These are phyloP conservation scores for Archilochus colubris DNA, from an alignment of 2,113 vertebrate species.

Conservation along the genomic window DNA sequence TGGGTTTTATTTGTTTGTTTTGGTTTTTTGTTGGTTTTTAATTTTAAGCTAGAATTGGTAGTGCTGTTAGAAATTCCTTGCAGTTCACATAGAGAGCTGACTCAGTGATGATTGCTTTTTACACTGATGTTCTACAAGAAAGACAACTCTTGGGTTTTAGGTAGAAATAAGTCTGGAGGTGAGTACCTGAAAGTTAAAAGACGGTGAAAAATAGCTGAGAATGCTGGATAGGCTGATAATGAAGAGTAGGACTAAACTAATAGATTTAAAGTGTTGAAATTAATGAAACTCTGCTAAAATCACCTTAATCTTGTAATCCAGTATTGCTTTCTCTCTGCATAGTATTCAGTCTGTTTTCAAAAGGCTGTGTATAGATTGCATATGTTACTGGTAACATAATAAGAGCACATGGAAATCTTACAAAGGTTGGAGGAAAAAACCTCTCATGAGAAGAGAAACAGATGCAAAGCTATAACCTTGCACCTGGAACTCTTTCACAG, in stretches of 20 bases:
- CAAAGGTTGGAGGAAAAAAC: not conserved
- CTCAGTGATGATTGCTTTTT: not conserved
- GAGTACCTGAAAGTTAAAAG: not conserved
- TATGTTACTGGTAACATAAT: conserved; percentile 30
- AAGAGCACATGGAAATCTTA: conserved; percentile 38
- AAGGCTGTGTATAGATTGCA: not conserved
- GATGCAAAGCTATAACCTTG: conserved; percentile 62
- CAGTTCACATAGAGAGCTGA: not conserved
- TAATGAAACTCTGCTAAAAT: conserved; percentile 12
- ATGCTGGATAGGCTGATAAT: not conserved
- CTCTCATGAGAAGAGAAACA: conserved; percentile 58
- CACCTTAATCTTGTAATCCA: not conserved
- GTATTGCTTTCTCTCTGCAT: not conserved
- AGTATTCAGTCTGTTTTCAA: not conserved
- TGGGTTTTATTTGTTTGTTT: no score
- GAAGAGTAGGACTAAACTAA: not conserved
- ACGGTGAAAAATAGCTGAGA: not conserved
- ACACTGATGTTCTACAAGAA: not conserved
- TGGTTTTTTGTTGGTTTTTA: no score
- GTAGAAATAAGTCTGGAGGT: not conserved
- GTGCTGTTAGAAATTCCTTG: not conserved
- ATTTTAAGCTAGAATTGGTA: not conserved
- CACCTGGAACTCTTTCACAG: conserved; percentile 69
- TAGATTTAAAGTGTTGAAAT: not conserved
- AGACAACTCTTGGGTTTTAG: not conserved